Base-by-base conservation (phyloP, 1,140 invertebrate species). In the Brachionus koreanus region DNA sequence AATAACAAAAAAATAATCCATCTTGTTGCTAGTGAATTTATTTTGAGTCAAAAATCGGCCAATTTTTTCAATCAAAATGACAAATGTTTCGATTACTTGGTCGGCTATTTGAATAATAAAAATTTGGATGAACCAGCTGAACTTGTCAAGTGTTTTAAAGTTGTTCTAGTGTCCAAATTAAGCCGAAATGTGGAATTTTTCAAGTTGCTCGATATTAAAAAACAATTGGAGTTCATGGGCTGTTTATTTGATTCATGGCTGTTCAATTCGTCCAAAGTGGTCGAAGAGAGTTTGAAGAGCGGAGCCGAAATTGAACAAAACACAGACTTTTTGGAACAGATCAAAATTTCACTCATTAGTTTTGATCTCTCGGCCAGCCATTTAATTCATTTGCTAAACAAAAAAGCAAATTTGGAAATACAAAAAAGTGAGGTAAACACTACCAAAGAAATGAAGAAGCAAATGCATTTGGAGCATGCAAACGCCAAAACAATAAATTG, bases 51-150 rank as follows among this genome's bases (percentile, higher is more conserved):
- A 23, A 74, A 74, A 33, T 74, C 69, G 43, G 37, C 39, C 23
- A 43, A 46, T 25, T 74, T 74, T 46, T 74, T 74, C 10, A 74
- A 74, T 29, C 37, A 74, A 74, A 74, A 74, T 46, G 69, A 74
- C 37, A 74, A 74, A 19, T 46, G 23, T 12, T 74, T 74, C 10
- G 69, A 74, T 46, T 74, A 74, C n/a, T 10, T 74, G 12, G 43
- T 74, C 7, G 69, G 69, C 19, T 74, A 74, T 74, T 25, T 74
- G 42, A 74, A 74, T 19, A 74, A 74, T 16, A 43, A 43, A 46
- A 74, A 74, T 74, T 33, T 46, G 23, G 42, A 46, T n/a, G 19
- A 43, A n/a, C 29, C 69, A n/a, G 25, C 69, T 13, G 37, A 13
- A 2, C 46, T 74, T 74, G 42, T 74, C 3, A 43, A 25, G 12